A percentile compares a stretch with the other conserved stretches of the same genome.
phyloP scores from a whole-genome alignment of 2,113 vertebrate species.

The Amblyopsis rosae region DNA sequence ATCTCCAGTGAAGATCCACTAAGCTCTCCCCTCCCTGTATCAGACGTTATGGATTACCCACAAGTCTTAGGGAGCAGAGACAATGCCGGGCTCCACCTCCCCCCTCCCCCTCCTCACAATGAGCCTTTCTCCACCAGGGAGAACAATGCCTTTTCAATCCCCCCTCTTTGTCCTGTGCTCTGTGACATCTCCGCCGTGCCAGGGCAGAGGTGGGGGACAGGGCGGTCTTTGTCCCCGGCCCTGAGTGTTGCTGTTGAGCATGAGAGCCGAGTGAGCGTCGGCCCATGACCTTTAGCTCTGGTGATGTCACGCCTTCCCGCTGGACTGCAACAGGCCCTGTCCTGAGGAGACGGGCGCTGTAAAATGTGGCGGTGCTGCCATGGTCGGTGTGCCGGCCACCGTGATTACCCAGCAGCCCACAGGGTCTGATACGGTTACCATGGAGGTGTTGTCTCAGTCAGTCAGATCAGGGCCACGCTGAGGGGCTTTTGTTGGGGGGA shows the following conservation, averaged over 20 bases:
- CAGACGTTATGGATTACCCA: constrained; percentile 42
- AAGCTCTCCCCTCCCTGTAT: constrained; percentile 22
- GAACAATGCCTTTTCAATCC: constrained; percentile 70
- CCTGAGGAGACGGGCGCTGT: too few relatives aligned
- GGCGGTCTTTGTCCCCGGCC: constrained; percentile 25
- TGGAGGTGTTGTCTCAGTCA: constrained; percentile 1
- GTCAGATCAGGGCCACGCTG: constrained; percentile 31
- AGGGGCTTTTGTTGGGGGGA: constrained; percentile 41
- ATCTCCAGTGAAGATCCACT: constrained; percentile 18
- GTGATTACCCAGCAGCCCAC: background rate
- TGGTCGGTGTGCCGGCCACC: too few relatives aligned
- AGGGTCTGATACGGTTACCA: background rate
- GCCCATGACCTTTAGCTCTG: constrained; percentile 73
- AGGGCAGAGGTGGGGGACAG: constrained; percentile 50
- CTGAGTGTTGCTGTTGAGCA: constrained; percentile 67
- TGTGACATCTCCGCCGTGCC: constrained; percentile 79
- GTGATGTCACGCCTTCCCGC: constrained; percentile 62
- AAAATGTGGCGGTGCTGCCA: too few relatives aligned
- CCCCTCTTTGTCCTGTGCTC: constrained; percentile 70
- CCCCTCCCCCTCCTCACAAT: constrained; percentile 67
- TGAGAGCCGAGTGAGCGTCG: constrained; percentile 66
- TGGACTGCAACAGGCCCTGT: background rate
- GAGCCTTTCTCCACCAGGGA: constrained; percentile 34
- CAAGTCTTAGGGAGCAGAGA: constrained; percentile 13
- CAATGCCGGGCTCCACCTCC: constrained; percentile 58